Evolutionary conservation across 2,888 invertebrate species (phyloP), one percentile per base, ranked within the genome.

Genomic region (Mayetiola destructor): DNA sequence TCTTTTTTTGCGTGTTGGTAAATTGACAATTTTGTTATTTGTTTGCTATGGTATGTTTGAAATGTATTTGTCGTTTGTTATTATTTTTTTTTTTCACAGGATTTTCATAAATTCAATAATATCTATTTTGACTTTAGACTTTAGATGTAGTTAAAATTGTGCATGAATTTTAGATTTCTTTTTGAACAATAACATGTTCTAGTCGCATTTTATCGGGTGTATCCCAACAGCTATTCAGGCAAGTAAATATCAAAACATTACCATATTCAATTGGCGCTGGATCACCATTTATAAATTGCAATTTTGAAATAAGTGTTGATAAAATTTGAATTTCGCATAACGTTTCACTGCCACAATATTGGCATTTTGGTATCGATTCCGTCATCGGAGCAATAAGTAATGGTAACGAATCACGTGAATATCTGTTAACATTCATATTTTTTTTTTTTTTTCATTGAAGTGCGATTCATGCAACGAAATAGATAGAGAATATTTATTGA

Each of bases 251-350:
- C 14, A 91, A 73, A 2, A 90, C 84, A n/a, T 88, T 90, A 9
- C 92, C 88, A 69, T 87, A 92, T 70, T 93, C 92, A 39, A 88
- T 71, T 14, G 76, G 76, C 20, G 76, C 71, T 2, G 70, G 65
- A 59, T 77, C 77, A 32, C 71, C 75, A 12, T 76, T 76, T 18
- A 74, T 69, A 54, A 88, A 69, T 56, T 75, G 75, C 35, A 91
- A 72, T 58, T 83, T 80, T 20, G 84, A 80, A 57, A 91, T 82
- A 36, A 91, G 75, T 2, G 85, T 84, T 0, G 93, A 88, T 55
- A 92, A 75, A 42, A 93, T 74, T 74, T 93, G 93, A 12, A 91
- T 71, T 70, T 93, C 93, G 68, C 89, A 91, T 23, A 79, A 75
- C 62, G 84, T 76, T 35, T 80, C 79, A 1, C 81, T 77, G 56